Percentiles rank a stretch among this genome's conserved stretches.
phyloP scores from a whole-genome alignment of 2,113 vertebrate genomes.

The Mobula hypostoma region DNA sequence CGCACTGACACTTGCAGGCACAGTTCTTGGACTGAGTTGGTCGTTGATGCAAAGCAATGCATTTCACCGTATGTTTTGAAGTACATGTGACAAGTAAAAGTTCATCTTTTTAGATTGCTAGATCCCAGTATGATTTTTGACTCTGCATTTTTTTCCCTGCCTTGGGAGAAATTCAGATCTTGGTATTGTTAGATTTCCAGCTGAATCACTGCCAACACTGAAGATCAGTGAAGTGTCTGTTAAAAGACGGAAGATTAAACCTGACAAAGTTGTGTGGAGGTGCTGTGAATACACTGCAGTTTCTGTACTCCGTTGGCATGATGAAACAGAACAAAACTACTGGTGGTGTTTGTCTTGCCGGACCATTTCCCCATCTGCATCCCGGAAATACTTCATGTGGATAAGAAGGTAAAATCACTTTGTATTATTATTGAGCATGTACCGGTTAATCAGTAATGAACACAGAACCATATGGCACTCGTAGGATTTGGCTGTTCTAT shows the following conservation, averaged over 20 bases:
- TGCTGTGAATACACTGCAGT: not conserved
- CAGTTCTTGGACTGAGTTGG: too few species aligned
- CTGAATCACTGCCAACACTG: not conserved
- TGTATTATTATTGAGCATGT: not conserved
- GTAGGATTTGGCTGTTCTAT: not conserved
- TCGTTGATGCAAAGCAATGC: too few species aligned
- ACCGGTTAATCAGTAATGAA: not conserved
- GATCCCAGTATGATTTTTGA: not conserved
- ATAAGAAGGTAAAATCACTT: not conserved
- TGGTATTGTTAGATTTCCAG: not conserved
- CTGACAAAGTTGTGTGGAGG: not conserved
- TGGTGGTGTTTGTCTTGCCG: not conserved
- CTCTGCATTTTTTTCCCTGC: not conserved
- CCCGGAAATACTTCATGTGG: not conserved
- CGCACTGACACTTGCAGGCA: too few species aligned
- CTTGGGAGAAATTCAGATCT: not conserved
- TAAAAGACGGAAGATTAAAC: not conserved
- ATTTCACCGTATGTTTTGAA: too few species aligned
- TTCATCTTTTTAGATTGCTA: not conserved
- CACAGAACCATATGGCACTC: not conserved
- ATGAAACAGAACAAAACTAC: not conserved
- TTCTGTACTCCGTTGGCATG: too few species aligned
- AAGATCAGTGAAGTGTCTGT: not conserved
- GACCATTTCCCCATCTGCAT: not conserved
- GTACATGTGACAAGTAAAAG: too few species aligned